A percentile compares a stretch with the other conserved stretches of the same genome.
These are phyloP conservation scores for Podiceps cristatus DNA, from an alignment of 2,113 vertebrate species.

Conservation along the genomic window DNA sequence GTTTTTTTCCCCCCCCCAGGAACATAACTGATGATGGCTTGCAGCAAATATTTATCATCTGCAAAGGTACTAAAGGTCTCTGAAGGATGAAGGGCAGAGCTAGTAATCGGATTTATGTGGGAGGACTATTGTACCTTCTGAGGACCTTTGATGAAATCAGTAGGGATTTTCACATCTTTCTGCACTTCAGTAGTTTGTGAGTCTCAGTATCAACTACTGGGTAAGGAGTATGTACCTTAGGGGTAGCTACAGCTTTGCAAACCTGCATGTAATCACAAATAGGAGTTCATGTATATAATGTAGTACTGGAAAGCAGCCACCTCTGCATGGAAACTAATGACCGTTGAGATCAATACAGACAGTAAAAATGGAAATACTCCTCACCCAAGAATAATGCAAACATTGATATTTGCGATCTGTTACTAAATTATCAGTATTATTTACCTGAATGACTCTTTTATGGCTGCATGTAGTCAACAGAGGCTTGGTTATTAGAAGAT, in stretches of 20 bases:
- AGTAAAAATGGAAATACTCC: background rate
- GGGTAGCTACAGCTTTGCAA: background rate
- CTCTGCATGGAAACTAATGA: background rate
- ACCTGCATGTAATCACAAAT: background rate
- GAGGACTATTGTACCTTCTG: background rate
- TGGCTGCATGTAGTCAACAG: background rate
- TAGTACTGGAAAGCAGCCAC: background rate
- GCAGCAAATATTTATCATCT: slow-evolving; percentile 10
- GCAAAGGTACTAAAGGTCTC: background rate
- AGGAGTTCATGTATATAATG: background rate
- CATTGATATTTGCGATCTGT: background rate
- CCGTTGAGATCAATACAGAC: background rate
- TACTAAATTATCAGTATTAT: background rate
- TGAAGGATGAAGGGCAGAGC: background rate
- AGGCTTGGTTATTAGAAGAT: background rate
- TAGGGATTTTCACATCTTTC: background rate
- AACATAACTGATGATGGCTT: background rate
- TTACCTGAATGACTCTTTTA: background rate
- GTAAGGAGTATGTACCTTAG: background rate
- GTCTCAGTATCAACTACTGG: background rate
- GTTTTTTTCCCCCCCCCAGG: background rate
- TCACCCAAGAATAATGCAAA: background rate
- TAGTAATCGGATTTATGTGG: background rate
- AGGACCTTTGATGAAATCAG: background rate
- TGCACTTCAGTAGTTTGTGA: background rate